These are phyloP conservation scores for Andrena bicolor DNA, from an alignment of 2,888 invertebrate genomes.

Conservation along the genomic window DNA sequence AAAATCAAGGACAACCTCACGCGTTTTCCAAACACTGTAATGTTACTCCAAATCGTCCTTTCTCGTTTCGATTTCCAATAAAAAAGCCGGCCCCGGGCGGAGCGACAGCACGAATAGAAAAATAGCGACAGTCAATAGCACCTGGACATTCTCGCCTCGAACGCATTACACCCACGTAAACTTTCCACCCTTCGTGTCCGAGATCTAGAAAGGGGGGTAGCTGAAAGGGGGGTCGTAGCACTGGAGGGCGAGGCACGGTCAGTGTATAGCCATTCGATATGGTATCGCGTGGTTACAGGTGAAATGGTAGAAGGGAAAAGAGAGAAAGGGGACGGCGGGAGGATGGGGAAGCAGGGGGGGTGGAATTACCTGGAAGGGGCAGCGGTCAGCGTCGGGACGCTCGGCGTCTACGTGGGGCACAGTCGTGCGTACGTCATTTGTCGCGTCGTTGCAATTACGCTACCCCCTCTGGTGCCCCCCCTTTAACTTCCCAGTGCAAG, in stretches of 20 bases:
- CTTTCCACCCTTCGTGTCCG: slow-evolving; percentile 9
- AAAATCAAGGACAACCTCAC: background rate
- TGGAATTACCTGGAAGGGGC: slow-evolving; percentile 36
- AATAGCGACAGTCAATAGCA: background rate
- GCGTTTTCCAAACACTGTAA: background rate
- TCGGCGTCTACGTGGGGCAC: slow-evolving; percentile 65
- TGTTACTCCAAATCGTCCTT: background rate
- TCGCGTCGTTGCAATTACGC: slow-evolving; percentile 48
- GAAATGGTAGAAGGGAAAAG: slow-evolving; percentile 15
- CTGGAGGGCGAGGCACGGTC: slow-evolving; percentile 27
- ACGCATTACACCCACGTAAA: background rate
- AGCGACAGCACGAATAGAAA: background rate
- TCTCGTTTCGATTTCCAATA: background rate
- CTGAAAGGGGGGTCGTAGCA: background rate
- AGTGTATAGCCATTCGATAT: slow-evolving; percentile 53
- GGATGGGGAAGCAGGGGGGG: slow-evolving; percentile 26
- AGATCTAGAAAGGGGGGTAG: slow-evolving; percentile 5
- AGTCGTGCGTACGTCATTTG: slow-evolving; percentile 74
- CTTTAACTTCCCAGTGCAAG: background rate
- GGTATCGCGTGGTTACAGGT: slow-evolving; percentile 45
- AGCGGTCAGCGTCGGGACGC: slow-evolving; percentile 80
- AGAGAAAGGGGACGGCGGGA: slow-evolving; percentile 6
- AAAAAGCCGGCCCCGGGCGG: background rate
- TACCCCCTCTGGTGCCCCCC: background rate
- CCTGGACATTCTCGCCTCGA: slow-evolving; percentile 21